Conservation (phyloP, 1,140 invertebrate genomes). For the Zaprionus kolodkinae region DNA sequence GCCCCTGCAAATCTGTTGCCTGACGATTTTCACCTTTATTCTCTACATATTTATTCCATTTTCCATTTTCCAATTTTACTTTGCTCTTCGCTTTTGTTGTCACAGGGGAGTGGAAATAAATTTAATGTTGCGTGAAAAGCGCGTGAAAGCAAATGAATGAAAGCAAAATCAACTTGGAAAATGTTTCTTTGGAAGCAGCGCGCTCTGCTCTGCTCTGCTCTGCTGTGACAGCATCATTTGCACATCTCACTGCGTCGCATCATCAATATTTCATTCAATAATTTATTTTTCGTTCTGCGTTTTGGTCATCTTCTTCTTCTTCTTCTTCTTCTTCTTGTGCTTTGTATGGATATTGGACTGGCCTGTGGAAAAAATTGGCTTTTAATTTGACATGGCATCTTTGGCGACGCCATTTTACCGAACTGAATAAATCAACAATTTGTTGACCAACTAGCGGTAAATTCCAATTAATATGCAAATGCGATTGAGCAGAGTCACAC, state of each 20-base stretch:
- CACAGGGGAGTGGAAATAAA: constrained; percentile 21
- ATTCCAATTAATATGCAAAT: constrained; percentile 74
- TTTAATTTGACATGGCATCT: constrained; percentile 55
- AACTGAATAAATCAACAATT: constrained; percentile 56
- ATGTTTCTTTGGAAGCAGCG: constrained; percentile 23
- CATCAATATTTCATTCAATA: constrained; percentile 56
- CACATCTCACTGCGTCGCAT: constrained; percentile 54
- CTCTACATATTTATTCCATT: constrained; percentile 32
- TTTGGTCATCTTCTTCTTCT: neutral
- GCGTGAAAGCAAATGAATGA: constrained; percentile 53
- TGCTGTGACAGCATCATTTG: constrained; percentile 52
- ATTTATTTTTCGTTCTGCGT: constrained; percentile 37
- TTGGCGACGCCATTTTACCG: constrained; percentile 26
- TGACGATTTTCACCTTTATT: constrained; percentile 34
- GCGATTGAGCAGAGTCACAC: neutral
- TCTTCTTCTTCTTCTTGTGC: constrained; percentile 16
- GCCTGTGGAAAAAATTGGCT: constrained; percentile 50
- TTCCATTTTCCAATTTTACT: constrained; percentile 27
- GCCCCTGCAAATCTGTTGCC: constrained; percentile 59
- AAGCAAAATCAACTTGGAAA: constrained; percentile 46
- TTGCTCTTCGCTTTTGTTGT: constrained; percentile 24
- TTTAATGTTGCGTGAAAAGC: constrained; percentile 74
- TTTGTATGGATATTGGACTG: neutral
- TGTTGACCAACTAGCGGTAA: constrained; percentile 48
- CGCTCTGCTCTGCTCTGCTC: constrained; percentile 3